These are phyloP conservation scores for Ctenopoma kingsleyae DNA, from an alignment of 2,797 vertebrate species.

Conservation along the genomic window DNA sequence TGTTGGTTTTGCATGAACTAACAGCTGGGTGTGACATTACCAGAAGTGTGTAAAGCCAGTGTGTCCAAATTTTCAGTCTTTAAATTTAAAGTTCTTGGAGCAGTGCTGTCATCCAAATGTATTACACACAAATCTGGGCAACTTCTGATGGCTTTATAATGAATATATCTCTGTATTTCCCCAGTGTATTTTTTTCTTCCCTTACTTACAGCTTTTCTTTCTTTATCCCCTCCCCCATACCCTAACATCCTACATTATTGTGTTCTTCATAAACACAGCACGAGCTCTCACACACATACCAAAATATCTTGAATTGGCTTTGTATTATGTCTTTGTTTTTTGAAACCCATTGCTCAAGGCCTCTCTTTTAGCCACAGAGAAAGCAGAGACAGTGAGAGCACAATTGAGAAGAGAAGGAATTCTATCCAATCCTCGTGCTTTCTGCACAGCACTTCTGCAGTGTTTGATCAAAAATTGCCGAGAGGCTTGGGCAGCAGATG, in stretches of 20 bases:
- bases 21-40: too few relatives aligned
- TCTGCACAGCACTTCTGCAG: slow-evolving; percentile 26
- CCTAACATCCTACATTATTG: slow-evolving; percentile 40
- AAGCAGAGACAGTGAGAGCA: slow-evolving; percentile 55
- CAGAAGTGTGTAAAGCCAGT: background rate
- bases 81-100: background rate
- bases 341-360: slow-evolving; percentile 39
- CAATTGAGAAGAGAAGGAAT: slow-evolving; percentile 51
- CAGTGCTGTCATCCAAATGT: background rate
- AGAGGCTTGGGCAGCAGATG: slow-evolving; percentile 52
- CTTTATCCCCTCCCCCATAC: slow-evolving; percentile 43
- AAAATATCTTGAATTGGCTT: slow-evolving; percentile 52
- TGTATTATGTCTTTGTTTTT: slow-evolving; percentile 46
- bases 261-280: slow-evolving; percentile 43
- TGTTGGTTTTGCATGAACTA: too few relatives aligned
- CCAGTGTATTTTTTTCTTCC: slow-evolving; percentile 38
- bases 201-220: slow-evolving; percentile 39
- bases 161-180: slow-evolving; percentile 21
- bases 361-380: slow-evolving; percentile 49
- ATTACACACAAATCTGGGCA: slow-evolving; percentile 23
- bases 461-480: slow-evolving; percentile 55
- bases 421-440: slow-evolving; percentile 27
- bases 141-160: slow-evolving; percentile 19
- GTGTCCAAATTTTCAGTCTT: background rate
- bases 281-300: slow-evolving; percentile 18